Base-by-base conservation (phyloP, 2,797 vertebrate species). In the Cyprinella venusta region DNA sequence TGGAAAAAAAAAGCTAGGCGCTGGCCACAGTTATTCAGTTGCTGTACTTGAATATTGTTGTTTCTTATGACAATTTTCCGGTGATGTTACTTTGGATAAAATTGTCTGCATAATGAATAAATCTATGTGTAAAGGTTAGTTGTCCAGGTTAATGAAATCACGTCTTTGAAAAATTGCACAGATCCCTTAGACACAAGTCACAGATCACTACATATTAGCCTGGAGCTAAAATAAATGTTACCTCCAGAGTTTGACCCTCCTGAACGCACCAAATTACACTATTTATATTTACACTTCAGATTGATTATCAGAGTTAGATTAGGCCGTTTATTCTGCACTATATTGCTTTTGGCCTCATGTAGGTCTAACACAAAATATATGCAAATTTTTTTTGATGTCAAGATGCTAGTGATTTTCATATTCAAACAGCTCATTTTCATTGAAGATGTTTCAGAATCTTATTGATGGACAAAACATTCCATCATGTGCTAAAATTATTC, bases 381-480 rank as follows among this genome's bases (percentile, higher is more conserved):
- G 21, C 19, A 26, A 2, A 9, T 5, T 40, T 26, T 50, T 76
- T 15, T 6, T n/a, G 3, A 12, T 3, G 7, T 9, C 4, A 61
- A 76, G 21, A 56, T 38, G 15, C 40, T 1, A n/a, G 5, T 24
- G 1, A 36, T 76, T 80, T 70, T 70, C 24, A 42, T 50, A 59
- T 80, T 80, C 3, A 69, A 80, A 80, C 24, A 24, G 33, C 36
- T 69, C 4, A 38, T 67, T 69, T 79, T 68, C 48, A 40, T 56
- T 6, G 12, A 40, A 40, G 65, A 68, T 40, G 8, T 67, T 19
- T 30, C 0, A 19, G 5, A 1, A 50, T 18, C 42, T 38, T n/a
- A 26, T n/a, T 13, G 13, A 21, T 76, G 6, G 21, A 56, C 21
- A 50, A 71, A 19, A 2, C 15, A 16, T 50, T 50, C 42, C 15